A percentile compares a stretch with the other conserved stretches of the same genome.
Evolutionary conservation across 1,140 invertebrate species (phyloP).

Genomic region (Trachelipus rathkii): DNA sequence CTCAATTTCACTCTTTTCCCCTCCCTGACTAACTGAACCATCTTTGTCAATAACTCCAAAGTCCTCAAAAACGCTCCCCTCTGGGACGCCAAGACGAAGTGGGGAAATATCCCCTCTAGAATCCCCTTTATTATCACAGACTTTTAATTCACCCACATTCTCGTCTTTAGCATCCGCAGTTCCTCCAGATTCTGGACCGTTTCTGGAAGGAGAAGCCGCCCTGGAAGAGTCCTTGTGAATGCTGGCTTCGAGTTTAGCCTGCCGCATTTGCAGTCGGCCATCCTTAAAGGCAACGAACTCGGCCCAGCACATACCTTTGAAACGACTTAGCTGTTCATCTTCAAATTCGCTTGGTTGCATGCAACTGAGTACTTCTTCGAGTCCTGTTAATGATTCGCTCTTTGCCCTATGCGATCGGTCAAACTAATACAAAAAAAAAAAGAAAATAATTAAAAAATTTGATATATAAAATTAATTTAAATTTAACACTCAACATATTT

Average conservation of each 20-base stretch:
- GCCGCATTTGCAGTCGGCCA: constrained; percentile 16
- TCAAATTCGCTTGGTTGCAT: constrained; percentile 58
- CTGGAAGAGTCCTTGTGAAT: constrained; percentile 9
- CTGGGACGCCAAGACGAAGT: background rate
- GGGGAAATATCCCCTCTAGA: background rate
- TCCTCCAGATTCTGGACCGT: background rate
- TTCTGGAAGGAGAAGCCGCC: constrained; percentile 23
- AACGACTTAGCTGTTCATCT: constrained; percentile 58
- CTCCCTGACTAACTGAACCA: background rate
- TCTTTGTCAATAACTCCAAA: background rate
- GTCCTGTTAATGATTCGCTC: constrained; percentile 54
- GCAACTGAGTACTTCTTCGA: constrained; percentile 57
- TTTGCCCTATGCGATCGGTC: constrained; percentile 56
- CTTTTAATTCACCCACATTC: background rate
- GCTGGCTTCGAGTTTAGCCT: constrained; percentile 2
- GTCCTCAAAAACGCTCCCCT: background rate
- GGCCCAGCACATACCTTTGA: constrained; percentile 55
- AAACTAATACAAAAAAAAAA: constrained; percentile 51
- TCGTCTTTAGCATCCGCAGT: background rate
- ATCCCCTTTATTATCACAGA: background rate
- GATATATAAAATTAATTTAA: no score
- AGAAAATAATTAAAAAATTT: no score
- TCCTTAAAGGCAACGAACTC: constrained; percentile 51
- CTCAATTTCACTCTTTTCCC: background rate
- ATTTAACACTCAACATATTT: no score